A percentile compares a stretch with the other conserved stretches of the same genome.
These are phyloP conservation scores for Melanophora roralis DNA, from an alignment of 2,888 invertebrate genomes.

Conservation along the genomic window DNA sequence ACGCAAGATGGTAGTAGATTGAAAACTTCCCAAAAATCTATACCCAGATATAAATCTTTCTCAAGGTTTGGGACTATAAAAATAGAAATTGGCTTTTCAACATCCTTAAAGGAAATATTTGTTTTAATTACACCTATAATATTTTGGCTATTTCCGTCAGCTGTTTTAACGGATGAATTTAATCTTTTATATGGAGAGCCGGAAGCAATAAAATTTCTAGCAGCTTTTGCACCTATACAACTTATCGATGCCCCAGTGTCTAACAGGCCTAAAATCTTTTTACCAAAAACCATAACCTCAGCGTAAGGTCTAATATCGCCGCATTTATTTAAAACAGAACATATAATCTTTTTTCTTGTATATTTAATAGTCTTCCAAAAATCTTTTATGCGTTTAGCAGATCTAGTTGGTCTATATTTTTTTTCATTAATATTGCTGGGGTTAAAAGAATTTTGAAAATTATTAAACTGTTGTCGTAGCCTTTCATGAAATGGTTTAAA, in stretches of 20 bases:
- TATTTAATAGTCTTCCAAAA: slow-evolving; percentile 28
- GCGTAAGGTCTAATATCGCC: slow-evolving; percentile 48
- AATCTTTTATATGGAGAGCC: background rate
- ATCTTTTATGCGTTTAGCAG: background rate
- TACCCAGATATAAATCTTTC: background rate
- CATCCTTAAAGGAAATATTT: background rate
- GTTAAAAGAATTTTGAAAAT: background rate
- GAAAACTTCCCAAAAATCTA: slow-evolving; percentile 33
- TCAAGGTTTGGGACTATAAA: slow-evolving; percentile 24
- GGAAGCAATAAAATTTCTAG: slow-evolving; percentile 15
- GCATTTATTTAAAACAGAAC: slow-evolving; percentile 2
- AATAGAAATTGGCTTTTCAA: background rate
- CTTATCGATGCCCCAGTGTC: slow-evolving; percentile 44
- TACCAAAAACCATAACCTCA: slow-evolving; percentile 29
- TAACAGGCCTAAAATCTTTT: slow-evolving; percentile 28
- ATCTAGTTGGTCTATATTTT: background rate
- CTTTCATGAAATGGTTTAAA: no score
- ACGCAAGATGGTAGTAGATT: background rate
- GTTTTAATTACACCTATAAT: slow-evolving; percentile 17
- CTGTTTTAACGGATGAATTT: slow-evolving; percentile 11
- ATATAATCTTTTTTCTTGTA: background rate
- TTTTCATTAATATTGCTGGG: background rate
- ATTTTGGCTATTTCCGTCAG: slow-evolving; percentile 9
- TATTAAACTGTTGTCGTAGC: no score
- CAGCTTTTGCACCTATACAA: slow-evolving; percentile 36